phyloP scores from a whole-genome alignment of 2,797 vertebrate species.

The Neosilurus mollespiculum region DNA sequence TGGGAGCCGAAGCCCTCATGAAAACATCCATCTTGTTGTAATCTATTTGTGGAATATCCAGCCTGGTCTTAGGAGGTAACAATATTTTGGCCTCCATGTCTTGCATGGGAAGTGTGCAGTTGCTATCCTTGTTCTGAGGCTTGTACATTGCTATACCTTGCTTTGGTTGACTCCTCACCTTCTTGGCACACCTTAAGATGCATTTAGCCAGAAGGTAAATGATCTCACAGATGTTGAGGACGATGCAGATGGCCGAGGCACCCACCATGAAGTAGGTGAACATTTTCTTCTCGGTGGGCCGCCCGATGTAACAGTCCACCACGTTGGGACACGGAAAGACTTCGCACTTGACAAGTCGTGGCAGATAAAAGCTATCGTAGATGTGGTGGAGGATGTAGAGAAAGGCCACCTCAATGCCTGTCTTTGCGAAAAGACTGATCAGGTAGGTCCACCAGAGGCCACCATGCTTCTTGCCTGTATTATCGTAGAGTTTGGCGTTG shows the following conservation, averaged over 20 bases:
- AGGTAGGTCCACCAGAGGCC: slow-evolving; percentile 99
- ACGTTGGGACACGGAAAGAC: slow-evolving; percentile 85
- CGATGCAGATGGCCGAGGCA: slow-evolving; percentile 89
- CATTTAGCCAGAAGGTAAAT: slow-evolving; percentile 89
- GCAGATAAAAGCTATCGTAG: slow-evolving; percentile 91
- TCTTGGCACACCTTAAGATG: slow-evolving; percentile 56
- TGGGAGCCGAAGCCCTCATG: slow-evolving; percentile 77
- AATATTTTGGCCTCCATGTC: slow-evolving; percentile 45
- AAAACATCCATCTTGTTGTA: slow-evolving; percentile 59
- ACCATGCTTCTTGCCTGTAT: slow-evolving; percentile 91
- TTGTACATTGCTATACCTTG: neutral
- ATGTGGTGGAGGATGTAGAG: slow-evolving; percentile 90
- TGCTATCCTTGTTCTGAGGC: slow-evolving; percentile 66
- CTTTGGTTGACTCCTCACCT: slow-evolving; percentile 49
- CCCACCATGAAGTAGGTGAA: slow-evolving; percentile 99
- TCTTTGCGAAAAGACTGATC: slow-evolving; percentile 89
- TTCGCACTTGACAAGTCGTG: slow-evolving; percentile 85
- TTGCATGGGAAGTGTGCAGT: slow-evolving; percentile 37
- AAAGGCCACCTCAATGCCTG: slow-evolving; percentile 84
- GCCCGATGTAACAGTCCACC: slow-evolving; percentile 95
- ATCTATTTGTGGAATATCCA: slow-evolving; percentile 51
- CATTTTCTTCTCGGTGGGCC: slow-evolving; percentile 94
- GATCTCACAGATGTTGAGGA: slow-evolving; percentile 93
- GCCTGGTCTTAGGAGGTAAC: slow-evolving; percentile 40
- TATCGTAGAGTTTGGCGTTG: slow-evolving; percentile 77